Conservation (phyloP, 1,140 invertebrate species). For the Dryas iulia region DNA sequence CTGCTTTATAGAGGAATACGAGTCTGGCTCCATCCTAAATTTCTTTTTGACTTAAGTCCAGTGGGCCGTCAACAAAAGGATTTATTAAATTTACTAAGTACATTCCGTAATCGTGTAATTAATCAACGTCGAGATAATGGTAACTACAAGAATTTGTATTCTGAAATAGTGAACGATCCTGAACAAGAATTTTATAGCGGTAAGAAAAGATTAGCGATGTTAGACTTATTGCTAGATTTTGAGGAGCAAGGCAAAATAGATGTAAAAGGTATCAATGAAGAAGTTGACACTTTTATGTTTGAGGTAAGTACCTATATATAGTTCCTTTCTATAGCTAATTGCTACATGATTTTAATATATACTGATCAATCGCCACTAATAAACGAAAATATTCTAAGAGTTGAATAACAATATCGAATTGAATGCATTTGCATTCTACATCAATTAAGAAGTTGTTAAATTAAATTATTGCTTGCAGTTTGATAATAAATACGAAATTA, state of each 20-base stretch:
- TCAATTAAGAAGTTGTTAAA: no score
- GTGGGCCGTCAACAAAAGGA: slow-evolving; percentile 32
- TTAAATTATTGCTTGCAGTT: no score
- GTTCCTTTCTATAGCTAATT: no score
- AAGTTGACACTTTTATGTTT: slow-evolving; percentile 90
- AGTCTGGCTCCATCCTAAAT: slow-evolving; percentile 51
- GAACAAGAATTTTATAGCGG: slow-evolving; percentile 43
- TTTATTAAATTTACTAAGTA: slow-evolving; percentile 19
- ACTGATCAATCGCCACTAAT: no score
- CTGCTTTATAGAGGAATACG: slow-evolving; percentile 57
- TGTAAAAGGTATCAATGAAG: slow-evolving; percentile 82
- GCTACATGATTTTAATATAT: no score
- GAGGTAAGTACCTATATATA: no score
- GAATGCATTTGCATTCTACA: no score
- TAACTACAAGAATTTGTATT: background rate
- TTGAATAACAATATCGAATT: no score
- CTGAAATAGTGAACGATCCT: slow-evolving; percentile 18
- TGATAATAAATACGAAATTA: no score
- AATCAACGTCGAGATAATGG: slow-evolving; percentile 11
- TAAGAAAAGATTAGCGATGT: slow-evolving; percentile 86
- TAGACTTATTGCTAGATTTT: slow-evolving; percentile 87
- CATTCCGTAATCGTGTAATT: slow-evolving; percentile 31
- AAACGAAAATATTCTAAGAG: no score
- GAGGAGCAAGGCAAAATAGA: slow-evolving; percentile 79
- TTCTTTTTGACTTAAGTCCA: slow-evolving; percentile 44